Conservation (phyloP, 92 coral and sea anemone species). For the Parazoanthus darwini region DNA sequence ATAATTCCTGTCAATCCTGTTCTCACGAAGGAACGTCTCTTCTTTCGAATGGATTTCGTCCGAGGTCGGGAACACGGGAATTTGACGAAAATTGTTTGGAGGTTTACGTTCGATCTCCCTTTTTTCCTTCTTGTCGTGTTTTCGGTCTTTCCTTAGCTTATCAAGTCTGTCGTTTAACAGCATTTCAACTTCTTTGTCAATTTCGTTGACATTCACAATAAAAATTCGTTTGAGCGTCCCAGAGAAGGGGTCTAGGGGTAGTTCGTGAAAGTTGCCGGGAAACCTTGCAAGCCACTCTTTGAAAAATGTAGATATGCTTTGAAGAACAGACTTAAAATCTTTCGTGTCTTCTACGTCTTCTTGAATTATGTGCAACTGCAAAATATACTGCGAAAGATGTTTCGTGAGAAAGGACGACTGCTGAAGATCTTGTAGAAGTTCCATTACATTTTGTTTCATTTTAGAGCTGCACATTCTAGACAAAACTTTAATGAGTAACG, state of each 20-base stretch:
- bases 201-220: slow-evolving; percentile 38
- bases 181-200: slow-evolving; percentile 47
- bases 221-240: slow-evolving; percentile 53
- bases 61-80: slow-evolving; percentile 68
- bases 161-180: slow-evolving; percentile 57
- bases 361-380: slow-evolving; percentile 66
- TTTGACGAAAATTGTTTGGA: slow-evolving; percentile 75
- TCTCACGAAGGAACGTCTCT: slow-evolving; percentile 70
- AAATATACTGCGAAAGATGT: slow-evolving; percentile 70
- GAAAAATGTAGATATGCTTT: slow-evolving; percentile 64
- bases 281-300: slow-evolving; percentile 73
- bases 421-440: slow-evolving; percentile 70
- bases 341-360: slow-evolving; percentile 52
- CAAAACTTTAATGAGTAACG: slow-evolving; percentile 57
- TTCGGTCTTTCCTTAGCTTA: slow-evolving; percentile 52
- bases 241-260: slow-evolving; percentile 71
- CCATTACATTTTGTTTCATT: slow-evolving; percentile 69
- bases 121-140: slow-evolving; percentile 35
- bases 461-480: slow-evolving; percentile 73
- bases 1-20: slow-evolving; percentile 61
- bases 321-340: slow-evolving; percentile 48
- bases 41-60: slow-evolving; percentile 64
- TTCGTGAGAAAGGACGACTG: slow-evolving; percentile 57
- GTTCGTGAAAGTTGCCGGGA: slow-evolving; percentile 64
- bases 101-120: slow-evolving; percentile 65